phyloP scores from a whole-genome alignment of 2,113 vertebrate genomes.

The Sakesphorus luctuosus region DNA sequence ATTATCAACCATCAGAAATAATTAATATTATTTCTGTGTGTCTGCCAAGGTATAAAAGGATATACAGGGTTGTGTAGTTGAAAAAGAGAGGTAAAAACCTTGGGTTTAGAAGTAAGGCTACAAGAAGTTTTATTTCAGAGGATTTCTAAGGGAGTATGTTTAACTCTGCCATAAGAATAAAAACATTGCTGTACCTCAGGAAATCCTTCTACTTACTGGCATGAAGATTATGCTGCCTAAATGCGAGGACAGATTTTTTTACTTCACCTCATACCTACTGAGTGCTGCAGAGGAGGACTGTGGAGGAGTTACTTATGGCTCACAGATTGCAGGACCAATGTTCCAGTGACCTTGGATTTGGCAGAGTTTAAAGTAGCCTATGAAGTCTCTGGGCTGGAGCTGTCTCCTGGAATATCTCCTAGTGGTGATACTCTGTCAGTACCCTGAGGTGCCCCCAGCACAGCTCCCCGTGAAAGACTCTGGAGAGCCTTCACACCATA shows the following conservation, averaged over 20 bases:
- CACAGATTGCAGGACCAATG: not conserved
- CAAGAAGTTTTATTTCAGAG: not conserved
- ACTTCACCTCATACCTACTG: not conserved
- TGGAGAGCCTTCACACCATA: not conserved
- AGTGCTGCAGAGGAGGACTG: not conserved
- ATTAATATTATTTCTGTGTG: not conserved
- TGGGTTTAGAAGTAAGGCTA: not conserved
- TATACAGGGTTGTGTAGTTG: not conserved
- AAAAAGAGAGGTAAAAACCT: not conserved
- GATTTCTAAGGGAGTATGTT: not conserved
- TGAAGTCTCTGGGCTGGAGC: not conserved
- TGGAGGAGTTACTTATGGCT: not conserved
- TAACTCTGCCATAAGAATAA: not conserved
- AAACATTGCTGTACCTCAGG: not conserved
- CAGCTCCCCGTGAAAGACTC: not conserved
- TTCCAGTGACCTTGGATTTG: not conserved
- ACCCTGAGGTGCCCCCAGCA: not conserved
- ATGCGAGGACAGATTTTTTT: not conserved
- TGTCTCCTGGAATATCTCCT: not conserved
- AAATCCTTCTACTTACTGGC: not conserved
- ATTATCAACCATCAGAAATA: not conserved
- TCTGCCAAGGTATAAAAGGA: not conserved
- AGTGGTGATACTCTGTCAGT: not conserved
- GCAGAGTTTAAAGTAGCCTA: not conserved
- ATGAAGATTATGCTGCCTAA: not conserved